Conservation (phyloP, 1,140 invertebrate species). For the Phocides pigmalion region DNA sequence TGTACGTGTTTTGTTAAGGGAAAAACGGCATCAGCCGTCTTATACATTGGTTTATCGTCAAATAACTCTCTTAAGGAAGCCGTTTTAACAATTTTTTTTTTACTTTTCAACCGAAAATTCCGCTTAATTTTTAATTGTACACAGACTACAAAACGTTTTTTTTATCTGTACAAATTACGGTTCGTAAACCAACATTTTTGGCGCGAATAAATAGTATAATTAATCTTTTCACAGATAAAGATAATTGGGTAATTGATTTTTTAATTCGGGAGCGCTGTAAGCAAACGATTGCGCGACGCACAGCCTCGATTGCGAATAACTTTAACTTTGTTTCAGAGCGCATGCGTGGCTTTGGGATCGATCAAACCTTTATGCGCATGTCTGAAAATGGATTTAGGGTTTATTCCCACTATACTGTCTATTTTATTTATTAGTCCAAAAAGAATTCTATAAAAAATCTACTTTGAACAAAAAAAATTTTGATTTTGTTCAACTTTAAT, state of each 20-base stretch:
- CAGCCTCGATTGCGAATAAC: conserved; percentile 11
- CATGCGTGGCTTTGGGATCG: conserved; percentile 29
- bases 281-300: neutral
- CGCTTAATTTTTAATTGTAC: conserved; percentile 29
- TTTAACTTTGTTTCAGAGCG: neutral
- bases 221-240: conserved; percentile 7
- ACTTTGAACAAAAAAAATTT: too few relatives aligned
- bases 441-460: too few relatives aligned
- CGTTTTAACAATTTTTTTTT: conserved; percentile 56
- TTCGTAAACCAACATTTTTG: conserved; percentile 32
- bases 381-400: conserved; percentile 4
- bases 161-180: conserved; percentile 39
- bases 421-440: neutral
- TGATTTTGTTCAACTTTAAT: too few relatives aligned
- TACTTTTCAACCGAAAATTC: conserved; percentile 29
- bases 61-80: conserved; percentile 48
- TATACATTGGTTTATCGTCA: conserved; percentile 67
- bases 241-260: conserved; percentile 12
- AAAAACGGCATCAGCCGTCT: conserved; percentile 62
- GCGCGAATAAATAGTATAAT: conserved; percentile 13
- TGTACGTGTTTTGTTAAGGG: conserved; percentile 42
- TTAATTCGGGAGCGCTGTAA: neutral
- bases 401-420: neutral
- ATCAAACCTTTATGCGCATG: conserved; percentile 19
- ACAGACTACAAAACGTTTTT: conserved; percentile 28